Base-by-base conservation (phyloP, 1,140 invertebrate genomes). In the Neotoxoptera formosana region DNA sequence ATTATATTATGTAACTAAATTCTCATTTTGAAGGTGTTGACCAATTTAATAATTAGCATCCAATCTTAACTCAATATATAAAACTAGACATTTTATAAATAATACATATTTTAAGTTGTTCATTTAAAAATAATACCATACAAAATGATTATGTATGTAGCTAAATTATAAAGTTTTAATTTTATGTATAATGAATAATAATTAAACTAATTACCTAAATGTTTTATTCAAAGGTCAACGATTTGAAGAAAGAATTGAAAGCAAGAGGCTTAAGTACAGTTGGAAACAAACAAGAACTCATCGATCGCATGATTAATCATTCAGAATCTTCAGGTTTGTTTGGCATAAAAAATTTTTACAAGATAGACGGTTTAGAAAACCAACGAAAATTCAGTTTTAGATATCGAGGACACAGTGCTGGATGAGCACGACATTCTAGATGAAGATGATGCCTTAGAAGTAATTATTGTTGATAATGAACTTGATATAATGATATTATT, bases 261-360 rank as follows among this genome's bases (percentile, higher is more conserved):
- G 95, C 96, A 94, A 96, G 97, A 94, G 97, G 97, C 83, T 95
- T 98, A 30, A 95, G 97, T 34, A 96, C 96, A 30, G 95, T 96
- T 84, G 98, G 98, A 23, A 98, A 98, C 95, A 98, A 98, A 96
- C 97, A 96, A 56, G 97, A 98, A 94, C 95, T 98, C 76, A 95
- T 97, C 30, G 94, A 94, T 23, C 60, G 94, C 36, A 86, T 94
- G 53, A 56, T 93, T 84, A 93, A 93, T 93, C 91, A 93, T 93
- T 93, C 91, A 41, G 91, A 93, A 84, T 84, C 91, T 30, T 93
- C 91, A 93, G 91, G 91, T 93, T 93, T 93, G 91, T 93, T 84
- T 86, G 47, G 60, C 34, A 84, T 84, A 53, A 84, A 41, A 87
- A 45, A 67, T 67, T 90, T 67, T n/a, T 90, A 90, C 53, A 90